Evolutionary conservation across 2,888 invertebrate species (phyloP), one percentile per base, ranked within the genome.

Genomic region (Phortica magna): DNA sequence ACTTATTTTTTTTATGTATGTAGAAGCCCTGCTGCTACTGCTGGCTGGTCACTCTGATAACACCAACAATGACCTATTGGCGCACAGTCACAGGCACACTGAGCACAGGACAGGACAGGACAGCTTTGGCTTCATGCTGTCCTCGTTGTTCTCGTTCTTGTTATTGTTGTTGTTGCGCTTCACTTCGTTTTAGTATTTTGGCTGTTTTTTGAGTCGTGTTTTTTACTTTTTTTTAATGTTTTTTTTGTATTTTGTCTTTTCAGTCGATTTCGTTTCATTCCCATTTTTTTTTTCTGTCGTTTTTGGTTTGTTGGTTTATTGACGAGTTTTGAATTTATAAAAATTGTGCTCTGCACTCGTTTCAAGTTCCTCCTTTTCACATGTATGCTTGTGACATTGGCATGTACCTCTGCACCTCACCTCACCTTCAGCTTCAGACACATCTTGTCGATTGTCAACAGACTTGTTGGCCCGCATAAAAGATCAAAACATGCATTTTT

Each of bases 241-340:
- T 12, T 67, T 31, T 71, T 65, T 39, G 12, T 7, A 19, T 53
- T 70, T 53, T 6, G 41, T 53, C 53, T 7, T 64, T 68, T 17
- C 17, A 17, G 14, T 55, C 55, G 55, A 55, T 55, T 55, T 55
- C 55, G 14, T 17, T 55, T 14, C 14, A 55, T 9, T 55, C 12
- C 31, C 31, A 31, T 31, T 55, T 68, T 68, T 68, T 9, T n/a
- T 68, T 7, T 68, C n/a, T 48, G 22, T 42, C 31, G n/a, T 12
- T 68, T 48, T 68, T 31, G 1, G 19, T 43, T 59, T 59, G 17
- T 57, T 68, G 22, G 19, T 59, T 71, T 74, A 74, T 77, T 77
- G 77, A 77, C 74, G 77, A 53, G 61, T 71, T 71, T 77, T 74
- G 70, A 77, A 77, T 74, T 70, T 74, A 77, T 70, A 77, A 74